Base-by-base conservation (phyloP, 2,888 invertebrate genomes). In the Entomobrya proxima region DNA sequence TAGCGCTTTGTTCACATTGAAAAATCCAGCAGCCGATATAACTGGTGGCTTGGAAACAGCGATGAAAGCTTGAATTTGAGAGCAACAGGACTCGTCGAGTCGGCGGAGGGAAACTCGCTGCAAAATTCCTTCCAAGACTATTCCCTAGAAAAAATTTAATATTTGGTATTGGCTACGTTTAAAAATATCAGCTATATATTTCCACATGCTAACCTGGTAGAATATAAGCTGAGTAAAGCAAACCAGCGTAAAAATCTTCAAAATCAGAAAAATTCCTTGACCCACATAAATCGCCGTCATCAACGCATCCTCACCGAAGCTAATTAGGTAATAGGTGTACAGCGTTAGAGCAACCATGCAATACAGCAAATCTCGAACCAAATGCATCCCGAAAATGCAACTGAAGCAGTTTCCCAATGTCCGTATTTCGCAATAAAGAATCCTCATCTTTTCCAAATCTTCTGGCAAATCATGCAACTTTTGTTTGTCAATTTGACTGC, bases 371-470 rank as follows among this genome's bases (percentile, higher is more conserved):
- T 89, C 89, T 30, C 89, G 75, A 24, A 88, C 85, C 24, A 89
- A 75, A 74, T 89, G 89, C 9, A 61, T 37, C 21, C 89, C 89
- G 86, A 89, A 89, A 11, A 89, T 86, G n/a, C 80, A 72, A 27
- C 87, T 82, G 55, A 89, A 85, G 76, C 86, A 84, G 6, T 40
- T 27, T 37, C 81, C 83, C 37, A 89, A 47, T 13, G 81, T 58
- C 11, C 80, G 35, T 4, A 89, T 55, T 79, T 89, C 89, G 15
- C 79, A 84, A 69, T 89, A 86, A 1, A 89, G 77, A 30, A 88
- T 85, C 30, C 89, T 58, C 79, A 89, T 74, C 58, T 89, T 89
- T 52, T 89, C 89, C 64, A 89, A 52, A 64, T 88, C 82, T 52
- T 52, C 35, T 0, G 77, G 83, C 52, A 89, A 79, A 61, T 80